A percentile compares a stretch with the other conserved stretches of the same genome.
Evolutionary conservation across 1,140 invertebrate species (phyloP).

Genomic region (Drosophila insularis): DNA sequence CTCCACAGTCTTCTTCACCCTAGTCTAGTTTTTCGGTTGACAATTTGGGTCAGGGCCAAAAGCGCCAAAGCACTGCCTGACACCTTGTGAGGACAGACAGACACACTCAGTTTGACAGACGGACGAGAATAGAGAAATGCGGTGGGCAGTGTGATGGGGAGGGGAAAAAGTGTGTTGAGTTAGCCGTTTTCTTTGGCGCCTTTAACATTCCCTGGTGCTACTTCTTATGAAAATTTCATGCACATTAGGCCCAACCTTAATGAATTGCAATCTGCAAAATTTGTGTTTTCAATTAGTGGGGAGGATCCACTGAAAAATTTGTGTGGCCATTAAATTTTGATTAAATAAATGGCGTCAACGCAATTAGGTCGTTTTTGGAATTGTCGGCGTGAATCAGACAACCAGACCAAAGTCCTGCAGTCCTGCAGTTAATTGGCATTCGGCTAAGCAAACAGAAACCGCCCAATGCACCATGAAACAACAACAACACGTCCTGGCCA

Average conservation of each 20-base stretch:
- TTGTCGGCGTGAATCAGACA: neutral
- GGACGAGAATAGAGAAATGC: neutral
- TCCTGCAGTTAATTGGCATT: conserved; percentile 68
- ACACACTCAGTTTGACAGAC: neutral
- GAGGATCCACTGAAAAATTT: conserved; percentile 28
- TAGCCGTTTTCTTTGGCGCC: neutral
- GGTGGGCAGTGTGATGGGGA: neutral
- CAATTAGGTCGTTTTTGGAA: conserved; percentile 56
- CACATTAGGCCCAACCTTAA: conserved; percentile 49
- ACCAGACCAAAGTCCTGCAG: neutral
- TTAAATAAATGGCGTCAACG: conserved; percentile 71
- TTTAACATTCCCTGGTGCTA: neutral
- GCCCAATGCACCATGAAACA: conserved; percentile 27
- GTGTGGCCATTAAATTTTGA: conserved; percentile 64
- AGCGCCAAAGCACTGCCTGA: conserved; percentile 33
- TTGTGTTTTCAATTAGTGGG: conserved; percentile 67
- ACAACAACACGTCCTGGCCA: neutral
- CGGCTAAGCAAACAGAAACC: conserved; percentile 58
- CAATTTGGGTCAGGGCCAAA: conserved; percentile 66
- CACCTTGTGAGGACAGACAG: conserved; percentile 32
- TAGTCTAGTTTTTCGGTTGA: conserved; percentile 9
- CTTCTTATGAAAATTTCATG: conserved; percentile 53
- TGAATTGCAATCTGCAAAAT: conserved; percentile 55
- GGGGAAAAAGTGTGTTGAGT: neutral
- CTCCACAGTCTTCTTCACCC: neutral